Evolutionary conservation across 2,113 vertebrate genomes (phyloP), one percentile per base, ranked within the genome.

Genomic region (Tapirus terrestris): DNA sequence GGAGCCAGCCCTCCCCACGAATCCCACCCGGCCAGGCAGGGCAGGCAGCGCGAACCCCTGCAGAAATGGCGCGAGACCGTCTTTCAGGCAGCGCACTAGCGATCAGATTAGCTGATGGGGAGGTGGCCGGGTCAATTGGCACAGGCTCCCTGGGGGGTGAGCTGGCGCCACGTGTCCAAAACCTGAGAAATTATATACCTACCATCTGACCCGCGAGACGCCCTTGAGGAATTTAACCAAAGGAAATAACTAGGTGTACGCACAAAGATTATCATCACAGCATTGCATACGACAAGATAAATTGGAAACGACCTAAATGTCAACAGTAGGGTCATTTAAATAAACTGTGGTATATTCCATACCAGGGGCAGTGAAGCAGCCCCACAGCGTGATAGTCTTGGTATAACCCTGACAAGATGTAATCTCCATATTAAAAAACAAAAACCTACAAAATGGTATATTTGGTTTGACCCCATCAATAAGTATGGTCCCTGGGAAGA

Each of bases 51-150:
- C 29, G 8, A 27, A n/a, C 10, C 8, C 9, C 63, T 4, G 2
- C 1, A 0, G 60, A 36, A 18, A 56, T 4, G 8, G 8, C 6
- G 7, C 2, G 27, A 31, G 18, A 2, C 13, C 1, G 0, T 1
- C 20, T 45, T 33, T 5, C 29, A 1, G 36, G 56, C 58, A 23
- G 85, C 89, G 4, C 43, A 6, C 13, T 2, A 7, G 53, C 10
- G 0, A 3, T 8, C 25, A 31, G 85, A 43, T 0, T 1, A n/a
- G 16, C 48, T 1, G 67, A 11, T 0, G 0, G 12, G 23, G 10
- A 18, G 27, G 29, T 0, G 39, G 51, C 36, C 39, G 10, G 31
- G 79, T 14, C 2, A 14, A 6, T 0, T 0, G 18, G 53, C 27
- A 20, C 31, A 25, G 80, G 20, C 43, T 76, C 61, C 43, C 94